These are phyloP conservation scores for Stenodera caucasica DNA, from an alignment of 2,888 invertebrate genomes.

Conservation along the genomic window DNA sequence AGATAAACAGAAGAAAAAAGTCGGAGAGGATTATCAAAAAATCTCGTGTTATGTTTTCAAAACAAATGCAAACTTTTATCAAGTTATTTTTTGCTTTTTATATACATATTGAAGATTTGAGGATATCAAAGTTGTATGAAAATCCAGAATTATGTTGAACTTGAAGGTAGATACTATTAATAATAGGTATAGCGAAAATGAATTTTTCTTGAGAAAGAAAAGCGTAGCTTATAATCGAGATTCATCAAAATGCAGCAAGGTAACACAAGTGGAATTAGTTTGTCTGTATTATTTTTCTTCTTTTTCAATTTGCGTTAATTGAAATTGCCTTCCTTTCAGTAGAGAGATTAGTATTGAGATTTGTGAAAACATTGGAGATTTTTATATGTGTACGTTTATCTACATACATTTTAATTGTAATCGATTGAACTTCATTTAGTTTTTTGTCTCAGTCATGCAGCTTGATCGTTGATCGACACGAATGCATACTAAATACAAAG, in stretches of 20 bases:
- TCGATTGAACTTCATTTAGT: conserved; percentile 32
- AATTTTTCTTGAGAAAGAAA: background rate
- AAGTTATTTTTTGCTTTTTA: background rate
- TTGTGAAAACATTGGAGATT: conserved; percentile 28
- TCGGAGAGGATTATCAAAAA: background rate
- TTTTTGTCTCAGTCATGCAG: conserved; percentile 31
- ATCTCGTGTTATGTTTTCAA: background rate
- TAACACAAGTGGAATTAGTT: background rate
- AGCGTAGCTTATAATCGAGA: background rate
- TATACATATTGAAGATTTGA: background rate
- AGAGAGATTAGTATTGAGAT: conserved; percentile 27
- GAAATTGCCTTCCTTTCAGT: background rate
- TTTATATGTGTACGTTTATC: background rate
- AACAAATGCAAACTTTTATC: background rate
- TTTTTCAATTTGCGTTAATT: background rate
- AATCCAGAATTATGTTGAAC: background rate
- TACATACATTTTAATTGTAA: conserved; percentile 35
- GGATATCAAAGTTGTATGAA: background rate
- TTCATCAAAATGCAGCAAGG: background rate
- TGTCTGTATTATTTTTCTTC: background rate
- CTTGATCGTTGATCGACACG: conserved; percentile 21
- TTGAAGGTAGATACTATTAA: background rate
- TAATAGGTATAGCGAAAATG: background rate
- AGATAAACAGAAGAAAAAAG: background rate
- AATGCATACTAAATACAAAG: conserved; percentile 36